Evolutionary conservation across 2,113 vertebrate genomes (phyloP), one percentile per base, ranked within the genome.

Genomic region (Cairina moschata): DNA sequence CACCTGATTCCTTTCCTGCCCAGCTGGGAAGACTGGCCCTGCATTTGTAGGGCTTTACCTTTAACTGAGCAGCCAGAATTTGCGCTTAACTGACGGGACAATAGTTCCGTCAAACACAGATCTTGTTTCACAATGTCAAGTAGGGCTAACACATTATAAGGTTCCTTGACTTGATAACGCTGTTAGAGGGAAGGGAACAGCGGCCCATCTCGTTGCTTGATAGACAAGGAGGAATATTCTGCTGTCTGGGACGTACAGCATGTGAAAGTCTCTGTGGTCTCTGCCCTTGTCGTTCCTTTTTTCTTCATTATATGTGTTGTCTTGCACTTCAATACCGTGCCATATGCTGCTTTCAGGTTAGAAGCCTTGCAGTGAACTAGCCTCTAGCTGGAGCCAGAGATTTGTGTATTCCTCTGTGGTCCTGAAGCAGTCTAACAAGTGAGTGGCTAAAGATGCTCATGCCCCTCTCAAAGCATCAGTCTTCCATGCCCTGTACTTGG

Each of bases 381-480:
- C 77, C 78, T 48, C 72, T 78, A 87, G 83, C 78, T 62, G 83
- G 92, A 83, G 77, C 66, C 60, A 78, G 77, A 93, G 76, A 34
- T 73, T n/a, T 52, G 29, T 9, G 6, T 28, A 86, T 89, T 52
- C 22, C 68, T 17, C 36, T 48, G 5, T 4, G 6, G 44, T 74
- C 18, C 15, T 55, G 52, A 52, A 65, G 46, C 17, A 42, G 75
- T 7, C 6, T 48, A 85, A 60, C 11, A 34, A 58, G 29, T 23
- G 17, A 86, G 68, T 13, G 25, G 11, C 66, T 84, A 11, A 44
- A 82, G 17, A 21, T 13, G 2, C 69, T 29, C 38, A 16, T 52
- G 28, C 17, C 9, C 8, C 15, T 31, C 25, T 23, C 11, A 31
- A 40, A 84, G 44, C 13, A 58, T 58, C 34, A 22, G 0, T 81